Evolutionary conservation across 2,113 vertebrate species (phyloP), one percentile per base, ranked within the genome.

Genomic region (Lycocorax pyrrhopterus): DNA sequence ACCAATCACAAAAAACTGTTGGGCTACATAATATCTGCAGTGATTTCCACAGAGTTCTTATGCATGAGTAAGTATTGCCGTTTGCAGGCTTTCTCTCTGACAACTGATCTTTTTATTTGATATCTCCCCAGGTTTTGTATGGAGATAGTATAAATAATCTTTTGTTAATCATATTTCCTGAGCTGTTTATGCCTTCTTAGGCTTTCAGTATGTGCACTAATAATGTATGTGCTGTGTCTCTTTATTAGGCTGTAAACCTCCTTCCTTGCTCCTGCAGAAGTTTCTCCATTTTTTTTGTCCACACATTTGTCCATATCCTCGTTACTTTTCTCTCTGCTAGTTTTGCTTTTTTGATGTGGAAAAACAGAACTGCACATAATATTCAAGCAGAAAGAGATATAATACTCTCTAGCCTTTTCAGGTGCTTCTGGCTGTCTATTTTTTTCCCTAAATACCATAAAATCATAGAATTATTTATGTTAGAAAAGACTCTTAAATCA

Each of bases 21-120:
- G 15, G 20, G 13, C 33, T 63, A 20, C 13, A 53, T 23, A 12
- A 33, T 0, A 0, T 51, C 52, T 72, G 29, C 20, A 88, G 29
- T 21, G 8, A 68, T 51, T 90, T 92, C 56, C 33, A 51, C 33
- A 37, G 32, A 49, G 27, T 88, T 71, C 27, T 41, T 12, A 33
- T 6, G 4, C 37, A 19, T 32, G 27, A 46, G 6, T 51, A 75
- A 62, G 6, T 49, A n/a, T 32, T 1, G 0, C 7, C 10, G 12
- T 39, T 59, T 6, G 1, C 32, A 55, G 43, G 17, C 17, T 76
- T 90, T 62, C 27, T 44, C 7, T 27, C 29, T 76, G 30, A 46
- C 8, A 78, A 14, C 8, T 27, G 19, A 67, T 29, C 3, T 26
- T 78, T 84, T 66, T 25, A 33, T 29, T 89, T 73, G 29, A 25